A percentile compares a stretch with the other conserved stretches of the same genome.
Conservation (phyloP, 2,113 vertebrate species). For the Polypterus bichir region DNA sequence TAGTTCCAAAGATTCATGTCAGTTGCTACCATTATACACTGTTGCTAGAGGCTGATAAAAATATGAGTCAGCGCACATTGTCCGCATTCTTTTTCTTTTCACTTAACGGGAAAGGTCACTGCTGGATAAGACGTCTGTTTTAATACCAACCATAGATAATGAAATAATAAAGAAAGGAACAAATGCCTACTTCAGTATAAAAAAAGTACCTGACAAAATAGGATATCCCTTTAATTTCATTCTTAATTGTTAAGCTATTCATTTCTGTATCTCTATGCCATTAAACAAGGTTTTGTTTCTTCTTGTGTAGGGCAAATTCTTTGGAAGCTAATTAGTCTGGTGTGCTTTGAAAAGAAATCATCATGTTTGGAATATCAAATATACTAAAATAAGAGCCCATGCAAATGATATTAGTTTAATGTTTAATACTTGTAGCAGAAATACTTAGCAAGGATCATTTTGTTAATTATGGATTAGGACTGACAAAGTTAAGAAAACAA, state of each 20-base stretch:
- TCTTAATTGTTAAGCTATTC: neutral
- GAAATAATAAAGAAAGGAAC: neutral
- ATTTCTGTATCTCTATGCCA: neutral
- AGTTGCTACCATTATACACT: neutral
- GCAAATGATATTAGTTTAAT: too few species aligned
- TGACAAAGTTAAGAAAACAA: too few species aligned
- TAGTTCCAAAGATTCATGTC: neutral
- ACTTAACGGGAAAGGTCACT: conserved; percentile 4
- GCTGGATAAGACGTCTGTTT: neutral
- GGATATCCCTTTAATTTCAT: too few species aligned
- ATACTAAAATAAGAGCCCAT: too few species aligned
- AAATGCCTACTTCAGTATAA: neutral
- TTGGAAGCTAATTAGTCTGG: too few species aligned
- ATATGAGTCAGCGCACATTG: neutral
- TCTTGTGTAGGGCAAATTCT: neutral
- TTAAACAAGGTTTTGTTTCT: neutral
- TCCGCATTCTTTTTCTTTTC: conserved; percentile 1
- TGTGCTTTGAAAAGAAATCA: too few species aligned
- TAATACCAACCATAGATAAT: neutral
- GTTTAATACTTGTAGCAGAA: too few species aligned
- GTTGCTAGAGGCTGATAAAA: conserved; percentile 1
- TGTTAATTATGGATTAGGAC: too few species aligned
- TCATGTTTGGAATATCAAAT: too few species aligned
- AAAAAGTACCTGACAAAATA: too few species aligned
- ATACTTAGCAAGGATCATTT: too few species aligned